Evolutionary conservation across 2,797 vertebrate genomes (phyloP), one percentile per base, ranked within the genome.

Genomic region (Arrhamphus sclerolepis): DNA sequence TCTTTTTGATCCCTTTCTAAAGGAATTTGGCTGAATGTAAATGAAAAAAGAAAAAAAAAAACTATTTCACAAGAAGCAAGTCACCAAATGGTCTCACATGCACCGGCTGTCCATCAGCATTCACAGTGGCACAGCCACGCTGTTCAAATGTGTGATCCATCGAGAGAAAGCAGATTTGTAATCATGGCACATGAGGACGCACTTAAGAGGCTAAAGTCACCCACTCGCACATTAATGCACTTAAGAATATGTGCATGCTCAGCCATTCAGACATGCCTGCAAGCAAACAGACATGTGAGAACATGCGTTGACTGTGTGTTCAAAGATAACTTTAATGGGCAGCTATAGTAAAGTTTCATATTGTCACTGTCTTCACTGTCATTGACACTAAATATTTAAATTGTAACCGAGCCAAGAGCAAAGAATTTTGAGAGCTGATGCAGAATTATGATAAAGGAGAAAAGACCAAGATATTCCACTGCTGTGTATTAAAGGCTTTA

Each of bases 131-230:
- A 13, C 1, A 18, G 66, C 76, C 72, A 50, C 6, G 22, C 70
- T 68, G 67, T 58, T 72, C 66, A 34, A 55, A 16, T 66, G 49
- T 61, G 67, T 22, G 34, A 78, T 75, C 68, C 53, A 29, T 80
- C 56, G 14, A 63, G 40, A 57, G 60, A 83, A 66, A 85, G 75
- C 79, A 79, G 83, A 83, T 85, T 88, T 87, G 72, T 63, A 74
- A 75, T 80, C 73, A 57, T 60, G 6, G 26, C 78, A 62, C 80
- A 78, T 70, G 72, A 49, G 60, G 63, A 75, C 71, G 42, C 51
- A 40, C 60, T 80, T 44, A 2, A n/a, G 21, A 69, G 46, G 56
- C 69, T 59, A 7, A 75, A 74, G 72, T 78, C 78, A 77, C 70
- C 70, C 69, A 64, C 75, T 60, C 70, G 18, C 70, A 58, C 56